Base-by-base conservation (phyloP, 2,888 invertebrate genomes). In the Parelbella ahira region DNA sequence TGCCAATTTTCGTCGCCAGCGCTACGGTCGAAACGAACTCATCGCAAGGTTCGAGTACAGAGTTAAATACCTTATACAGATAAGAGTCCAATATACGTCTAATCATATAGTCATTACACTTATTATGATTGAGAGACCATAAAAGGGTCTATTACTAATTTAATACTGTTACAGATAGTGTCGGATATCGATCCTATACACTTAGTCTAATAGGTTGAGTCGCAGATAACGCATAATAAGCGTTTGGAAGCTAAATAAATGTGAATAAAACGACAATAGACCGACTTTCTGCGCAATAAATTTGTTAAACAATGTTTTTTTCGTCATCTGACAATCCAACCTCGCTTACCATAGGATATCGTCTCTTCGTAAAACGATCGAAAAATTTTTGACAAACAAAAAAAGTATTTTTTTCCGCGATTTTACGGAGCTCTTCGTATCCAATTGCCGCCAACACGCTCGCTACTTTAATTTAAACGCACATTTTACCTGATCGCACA, bases 361-460 rank as follows among this genome's bases (percentile, higher is more conserved):
- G 54, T 53, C 51, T 59, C 48, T 58, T 56, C 56, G 64, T 69
- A 73, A 71, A 72, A 65, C 57, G 65, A 68, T 71, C 68, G 48
- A 73, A 73, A 72, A 66, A 37, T n/a, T 54, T 52, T 44, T 50
- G 34, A 19, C 25, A 25, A 41, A 25, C 13, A 5, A 21, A 27
- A 27, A 13, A 8, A 19, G 8, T 24, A 3, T 51, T 53, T 51
- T 46, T 38, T 28, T 18, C 21, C n/a, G 32, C 20, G 7, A 18
- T 27, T 27, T 6, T 23, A n/a, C n/a, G n/a, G n/a, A n/a, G n/a
- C 13, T 37, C 15, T 9, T 10, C 6, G 8, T 23, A 4, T 32
- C 25, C n/a, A 19, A 41, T 15, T 5, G 7, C 19, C 41, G 27
- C 33, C 41, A 27, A 8, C 30, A 19, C 12, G n/a, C 9, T 24